Base-by-base conservation (phyloP, 92 coral and sea anemone genomes). In the Micromussa lordhowensis region DNA sequence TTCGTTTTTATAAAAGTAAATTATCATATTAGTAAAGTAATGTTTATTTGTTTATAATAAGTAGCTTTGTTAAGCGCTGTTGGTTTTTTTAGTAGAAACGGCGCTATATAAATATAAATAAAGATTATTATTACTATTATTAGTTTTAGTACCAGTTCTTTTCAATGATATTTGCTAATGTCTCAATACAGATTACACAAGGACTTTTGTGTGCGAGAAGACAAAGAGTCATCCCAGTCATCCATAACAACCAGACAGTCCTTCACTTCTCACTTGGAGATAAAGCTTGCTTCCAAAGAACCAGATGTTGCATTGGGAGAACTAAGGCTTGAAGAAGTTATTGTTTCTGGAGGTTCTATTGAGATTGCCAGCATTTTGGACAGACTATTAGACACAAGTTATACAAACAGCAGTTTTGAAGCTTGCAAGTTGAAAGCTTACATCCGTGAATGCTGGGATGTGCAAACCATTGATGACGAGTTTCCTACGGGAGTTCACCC, bases 361-460 rank as follows among this genome's bases (percentile, higher is more conserved):
- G 76, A 75, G 17, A 84, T 88, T 72, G 89, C 90, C 55, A 82
- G 88, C 68, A 87, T 86, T 22, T 88, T 95, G 69, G 96, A 91
- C 83, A 90, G 77, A 75, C 80, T 95, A 10, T 69, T 95, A 44
- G 84, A 80, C 35, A 75, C 92, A 31, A 89, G 82, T 61, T 82
- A 91, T 32, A 61, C 61, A 26, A 95, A 93, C 82, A 84, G 73
- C 31, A 91, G 90, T 75, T 95, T 95, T 93, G 98, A 95, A 80
- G 86, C 96, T 21, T 89, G 88, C 68, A 95, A 95, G 84, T 61
- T 95, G 88, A 95, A 95, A 80, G 90, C 87, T 36, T 95, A 95
- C 87, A 91, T 95, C 35, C 88, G 96, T 57, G 98, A 95, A 30
- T 95, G 98, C 78, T 95, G 98, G 98, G 98, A 95, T 61, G 98